These are phyloP conservation scores for Atherinosoma microstoma DNA, from an alignment of 2,797 vertebrate genomes.

Conservation along the genomic window DNA sequence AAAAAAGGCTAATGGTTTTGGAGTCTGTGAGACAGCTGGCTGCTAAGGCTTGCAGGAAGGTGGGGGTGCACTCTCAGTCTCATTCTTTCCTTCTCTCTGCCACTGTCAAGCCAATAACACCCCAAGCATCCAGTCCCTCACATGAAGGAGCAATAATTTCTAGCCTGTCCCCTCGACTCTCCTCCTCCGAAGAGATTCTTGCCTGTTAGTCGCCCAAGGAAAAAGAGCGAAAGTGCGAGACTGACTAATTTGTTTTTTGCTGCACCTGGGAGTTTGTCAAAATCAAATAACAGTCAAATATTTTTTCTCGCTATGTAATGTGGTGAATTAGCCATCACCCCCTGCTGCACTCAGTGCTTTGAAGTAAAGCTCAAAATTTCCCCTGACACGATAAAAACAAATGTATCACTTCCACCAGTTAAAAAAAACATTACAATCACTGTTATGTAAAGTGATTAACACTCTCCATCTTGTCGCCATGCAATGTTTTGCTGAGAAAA, in stretches of 20 bases:
- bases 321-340: conserved; percentile 42
- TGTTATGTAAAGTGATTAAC: conserved; percentile 2
- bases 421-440: not conserved
- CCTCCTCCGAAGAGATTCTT: conserved; percentile 39
- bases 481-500: not conserved
- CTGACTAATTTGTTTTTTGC: conserved; percentile 73
- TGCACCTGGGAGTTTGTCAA: conserved; percentile 75
- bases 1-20: conserved; percentile 61
- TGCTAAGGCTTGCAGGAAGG: conserved; percentile 50
- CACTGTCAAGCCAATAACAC: conserved; percentile 62
- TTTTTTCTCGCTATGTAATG: conserved; percentile 49
- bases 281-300: conserved; percentile 69
- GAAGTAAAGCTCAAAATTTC: conserved; percentile 57
- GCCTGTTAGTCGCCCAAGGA: conserved; percentile 55
- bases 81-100: conserved; percentile 25
- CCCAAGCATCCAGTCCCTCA: conserved; percentile 61
- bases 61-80: conserved; percentile 9
- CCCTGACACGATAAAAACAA: conserved; percentile 47
- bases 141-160: conserved; percentile 74
- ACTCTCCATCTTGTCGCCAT: not conserved
- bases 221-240: conserved; percentile 60
- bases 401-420: conserved; percentile 36
- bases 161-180: conserved; percentile 46
- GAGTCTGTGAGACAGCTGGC: conserved; percentile 68
- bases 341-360: conserved; percentile 43